Evolutionary conservation across 2,797 vertebrate species (phyloP), one percentile per base, ranked within the genome.

Genomic region (Channallabes apus): DNA sequence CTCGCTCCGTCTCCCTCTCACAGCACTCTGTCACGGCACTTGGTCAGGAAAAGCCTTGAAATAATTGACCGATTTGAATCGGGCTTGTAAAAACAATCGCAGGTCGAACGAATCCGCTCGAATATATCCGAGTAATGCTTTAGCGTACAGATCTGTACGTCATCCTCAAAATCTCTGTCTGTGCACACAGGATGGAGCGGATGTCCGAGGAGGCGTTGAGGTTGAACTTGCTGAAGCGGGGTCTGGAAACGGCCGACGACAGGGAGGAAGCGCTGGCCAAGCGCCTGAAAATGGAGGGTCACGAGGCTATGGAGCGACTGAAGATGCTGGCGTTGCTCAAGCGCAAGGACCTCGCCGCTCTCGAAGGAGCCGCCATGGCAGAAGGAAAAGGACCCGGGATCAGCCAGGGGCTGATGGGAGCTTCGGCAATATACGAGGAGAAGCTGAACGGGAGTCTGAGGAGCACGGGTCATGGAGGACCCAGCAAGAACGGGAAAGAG

Each of bases 271-370:
- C 95, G 6, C 91, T 96, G 91, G 95, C 96, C 82, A 97, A 97
- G 91, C 89, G 96, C 14, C 90, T 97, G 59, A 97, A 97, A 86
- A 96, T 97, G 96, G 96, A 97, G 73, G 96, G 96, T 0, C 96
- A 97, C 27, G 96, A 97, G 89, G 96, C 96, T 71, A 97, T 97
- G 96, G 96, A 97, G 89, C 93, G 96, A 84, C 94, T 97, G 56
- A 97, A 97, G 93, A 96, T 97, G 96, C 90, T 97, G 90, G 96
- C 96, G 0, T 88, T 97, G 85, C 95, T 97, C 24, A 97, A 97
- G 91, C 94, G 96, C 82, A 97, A 97, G 85, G 96, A 97, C 90
- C 93, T 97, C 61, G 94, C 95, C 0, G 95, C 95, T 29, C 91
- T 96, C 2, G 96, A 96, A 87, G 94, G 90, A 56, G 87, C 89